Evolutionary conservation across 2,797 vertebrate genomes (phyloP).

Genomic region (Dallia pectoralis): DNA sequence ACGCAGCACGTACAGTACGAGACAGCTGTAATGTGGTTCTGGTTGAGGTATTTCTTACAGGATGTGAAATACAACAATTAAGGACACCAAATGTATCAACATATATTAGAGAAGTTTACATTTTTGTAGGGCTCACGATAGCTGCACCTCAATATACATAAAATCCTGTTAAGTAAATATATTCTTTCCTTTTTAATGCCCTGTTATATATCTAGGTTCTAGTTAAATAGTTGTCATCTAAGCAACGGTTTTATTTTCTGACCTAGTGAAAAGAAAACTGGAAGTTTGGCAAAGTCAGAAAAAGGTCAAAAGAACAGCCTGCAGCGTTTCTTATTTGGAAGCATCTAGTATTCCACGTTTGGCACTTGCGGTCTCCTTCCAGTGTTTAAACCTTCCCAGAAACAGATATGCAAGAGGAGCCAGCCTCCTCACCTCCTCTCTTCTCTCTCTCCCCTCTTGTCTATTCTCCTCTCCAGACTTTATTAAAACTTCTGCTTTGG

Average conservation of each 20-base stretch:
- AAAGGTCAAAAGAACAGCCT: neutral
- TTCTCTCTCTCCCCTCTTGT: neutral
- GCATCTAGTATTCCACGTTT: neutral
- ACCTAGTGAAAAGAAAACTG: neutral
- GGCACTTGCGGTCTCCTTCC: neutral
- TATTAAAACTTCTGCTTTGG: slow-evolving; percentile 3
- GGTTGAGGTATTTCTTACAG: neutral
- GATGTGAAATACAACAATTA: neutral
- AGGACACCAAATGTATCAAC: neutral
- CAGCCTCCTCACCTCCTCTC: slow-evolving; percentile 1
- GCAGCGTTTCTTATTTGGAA: neutral
- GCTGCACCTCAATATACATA: neutral
- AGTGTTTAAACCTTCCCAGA: neutral
- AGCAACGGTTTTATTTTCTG: neutral
- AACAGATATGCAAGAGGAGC: neutral
- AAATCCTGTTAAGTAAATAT: too few relatives aligned
- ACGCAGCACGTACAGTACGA: neutral
- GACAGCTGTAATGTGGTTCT: neutral
- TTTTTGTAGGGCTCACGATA: neutral
- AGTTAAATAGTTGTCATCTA: neutral
- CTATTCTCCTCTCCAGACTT: neutral
- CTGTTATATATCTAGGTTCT: too few relatives aligned
- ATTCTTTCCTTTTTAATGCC: too few relatives aligned
- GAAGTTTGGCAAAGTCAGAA: neutral
- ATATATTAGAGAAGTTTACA: neutral